These are phyloP conservation scores for Orientallactaga bullata DNA, from an alignment of 2,113 vertebrate species.

Conservation along the genomic window DNA sequence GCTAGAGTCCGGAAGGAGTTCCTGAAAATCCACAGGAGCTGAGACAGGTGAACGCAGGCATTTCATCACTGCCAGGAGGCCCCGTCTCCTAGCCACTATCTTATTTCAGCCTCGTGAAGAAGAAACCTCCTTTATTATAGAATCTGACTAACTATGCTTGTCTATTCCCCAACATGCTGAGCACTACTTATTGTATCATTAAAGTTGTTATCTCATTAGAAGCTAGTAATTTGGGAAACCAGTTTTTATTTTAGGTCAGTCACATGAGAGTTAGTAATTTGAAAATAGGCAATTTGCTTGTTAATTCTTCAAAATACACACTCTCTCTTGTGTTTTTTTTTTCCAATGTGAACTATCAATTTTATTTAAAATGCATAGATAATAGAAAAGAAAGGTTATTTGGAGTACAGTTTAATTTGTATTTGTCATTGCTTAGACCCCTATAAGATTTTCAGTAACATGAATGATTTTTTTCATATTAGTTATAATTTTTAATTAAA, in stretches of 20 bases:
- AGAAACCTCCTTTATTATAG: constrained; percentile 33
- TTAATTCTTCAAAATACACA: background rate
- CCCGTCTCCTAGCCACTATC: background rate
- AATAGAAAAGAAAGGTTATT: background rate
- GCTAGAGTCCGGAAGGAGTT: background rate
- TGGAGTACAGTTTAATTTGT: background rate
- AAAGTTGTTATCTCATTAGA: constrained; percentile 56
- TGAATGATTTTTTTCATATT: background rate
- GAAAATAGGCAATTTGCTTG: constrained; percentile 14
- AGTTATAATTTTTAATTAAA: background rate
- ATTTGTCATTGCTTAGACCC: background rate
- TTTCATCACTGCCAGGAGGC: background rate
- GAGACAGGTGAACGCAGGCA: background rate
- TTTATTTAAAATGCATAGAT: constrained; percentile 13
- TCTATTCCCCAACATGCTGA: background rate
- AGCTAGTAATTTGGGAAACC: constrained; percentile 13
- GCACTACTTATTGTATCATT: constrained; percentile 26
- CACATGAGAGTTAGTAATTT: constrained; percentile 54
- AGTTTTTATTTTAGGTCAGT: constrained; percentile 61
- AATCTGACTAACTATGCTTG: background rate
- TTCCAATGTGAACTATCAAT: background rate
- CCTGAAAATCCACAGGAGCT: background rate
- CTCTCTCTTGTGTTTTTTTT: background rate
- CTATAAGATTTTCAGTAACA: background rate
- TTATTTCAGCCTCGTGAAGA: constrained; percentile 37